Base-by-base conservation (phyloP, 2,797 vertebrate genomes). In the Vultur gryphus region DNA sequence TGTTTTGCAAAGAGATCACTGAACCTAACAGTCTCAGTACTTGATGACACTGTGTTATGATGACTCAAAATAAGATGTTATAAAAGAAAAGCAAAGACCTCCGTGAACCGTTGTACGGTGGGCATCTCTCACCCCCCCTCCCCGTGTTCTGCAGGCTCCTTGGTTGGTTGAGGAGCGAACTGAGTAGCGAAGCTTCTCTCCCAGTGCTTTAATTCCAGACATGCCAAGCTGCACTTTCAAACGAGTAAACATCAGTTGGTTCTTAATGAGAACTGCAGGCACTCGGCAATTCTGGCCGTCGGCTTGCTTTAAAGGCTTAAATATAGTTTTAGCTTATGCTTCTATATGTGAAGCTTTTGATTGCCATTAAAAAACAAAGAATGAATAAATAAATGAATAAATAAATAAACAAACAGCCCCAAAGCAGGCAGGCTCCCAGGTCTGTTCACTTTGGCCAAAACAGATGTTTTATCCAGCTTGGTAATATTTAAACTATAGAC, bases 41-140 rank as follows among this genome's bases (percentile, higher is more conserved):
- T 78, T 81, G 82, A 41, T 52, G 80, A 55, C 31, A 24, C 57
- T 55, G 13, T 54, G 31, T 57, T 75, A 70, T 15, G 52, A 41
- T 57, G 57, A 31, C 77, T 54, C 48, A 72, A 65, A 89, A 62
- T 1, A 17, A 13, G 14, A 16, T 77, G 48, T 24, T 71, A 37
- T 7, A 35, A 52, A 86, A 37, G 35, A 49, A 81, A 58, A 85
- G 19, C 25, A 62, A 88, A 86, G 25, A 31, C 20, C 10, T 12
- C 13, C 2, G 0, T 44, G 33, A 57, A 6, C 20, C 16, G 2
- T 52, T 44, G 5, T 9, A 11, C 6, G 4, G 16, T 3, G 23
- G 65, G 13, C 23, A 44, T 29, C 51, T 69, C 49, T 55, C 51
- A 18, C 13, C 3, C 17, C 7, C 10, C 6, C 7, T 5, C 11